These are phyloP conservation scores for Xylota segnis DNA, from an alignment of 2,888 invertebrate species.

Conservation along the genomic window DNA sequence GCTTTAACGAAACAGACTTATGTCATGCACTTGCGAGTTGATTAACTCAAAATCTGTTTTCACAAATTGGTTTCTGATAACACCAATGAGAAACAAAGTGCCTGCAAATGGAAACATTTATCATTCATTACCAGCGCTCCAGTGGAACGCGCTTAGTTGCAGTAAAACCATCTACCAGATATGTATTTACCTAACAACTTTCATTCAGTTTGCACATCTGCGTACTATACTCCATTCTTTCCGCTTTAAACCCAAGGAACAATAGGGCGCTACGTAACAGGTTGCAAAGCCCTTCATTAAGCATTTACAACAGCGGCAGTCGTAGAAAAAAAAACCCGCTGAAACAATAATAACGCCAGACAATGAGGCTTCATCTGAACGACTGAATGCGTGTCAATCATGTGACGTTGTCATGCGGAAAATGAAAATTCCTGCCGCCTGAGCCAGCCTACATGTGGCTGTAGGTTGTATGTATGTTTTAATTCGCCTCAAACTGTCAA, in stretches of 20 bases:
- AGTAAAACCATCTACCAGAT: neutral
- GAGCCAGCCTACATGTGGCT: neutral
- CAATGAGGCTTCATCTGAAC: slow-evolving; percentile 19
- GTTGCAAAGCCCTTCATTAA: slow-evolving; percentile 28
- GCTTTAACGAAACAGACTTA: too few species aligned
- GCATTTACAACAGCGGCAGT: neutral
- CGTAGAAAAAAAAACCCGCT: neutral
- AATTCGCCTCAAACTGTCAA: slow-evolving; percentile 16
- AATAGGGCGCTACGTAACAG: slow-evolving; percentile 11
- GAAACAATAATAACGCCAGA: slow-evolving; percentile 20
- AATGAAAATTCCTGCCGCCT: slow-evolving; percentile 41
- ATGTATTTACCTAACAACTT: neutral
- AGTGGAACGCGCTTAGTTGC: neutral
- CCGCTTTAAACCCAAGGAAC: slow-evolving; percentile 5
- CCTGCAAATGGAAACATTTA: neutral
- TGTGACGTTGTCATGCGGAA: slow-evolving; percentile 61
- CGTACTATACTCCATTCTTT: neutral
- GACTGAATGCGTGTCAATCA: slow-evolving; percentile 56
- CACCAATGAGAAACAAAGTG: too few species aligned
- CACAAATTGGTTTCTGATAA: too few species aligned
- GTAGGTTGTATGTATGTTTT: slow-evolving; percentile 7
- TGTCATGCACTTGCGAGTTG: too few species aligned
- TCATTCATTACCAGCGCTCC: neutral
- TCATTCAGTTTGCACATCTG: neutral
- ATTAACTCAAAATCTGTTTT: too few species aligned